These are phyloP conservation scores for Spilarctia lutea DNA, from an alignment of 2,888 invertebrate genomes.

Conservation along the genomic window DNA sequence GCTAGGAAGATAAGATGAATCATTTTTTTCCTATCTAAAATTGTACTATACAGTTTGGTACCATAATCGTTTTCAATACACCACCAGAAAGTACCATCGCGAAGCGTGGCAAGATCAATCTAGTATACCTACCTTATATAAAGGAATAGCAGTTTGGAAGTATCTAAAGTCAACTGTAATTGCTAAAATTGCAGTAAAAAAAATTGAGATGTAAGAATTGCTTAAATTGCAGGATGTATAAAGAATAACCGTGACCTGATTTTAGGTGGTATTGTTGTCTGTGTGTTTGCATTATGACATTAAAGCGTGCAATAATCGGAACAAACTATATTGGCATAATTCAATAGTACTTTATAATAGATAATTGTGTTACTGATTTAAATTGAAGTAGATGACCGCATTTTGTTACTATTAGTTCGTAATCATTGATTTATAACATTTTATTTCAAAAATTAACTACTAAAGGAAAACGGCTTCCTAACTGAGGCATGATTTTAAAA, in stretches of 20 bases:
- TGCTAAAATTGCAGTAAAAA: neutral
- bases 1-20: too few species aligned
- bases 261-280: constrained; percentile 6
- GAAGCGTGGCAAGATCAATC: neutral
- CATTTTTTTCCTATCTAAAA: too few species aligned
- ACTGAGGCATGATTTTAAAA: too few species aligned
- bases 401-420: neutral
- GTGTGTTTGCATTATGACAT: neutral
- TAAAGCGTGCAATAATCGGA: neutral
- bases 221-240: constrained; percentile 5
- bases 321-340: neutral
- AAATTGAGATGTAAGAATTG: neutral
- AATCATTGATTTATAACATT: too few species aligned
- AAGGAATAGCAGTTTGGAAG: neutral
- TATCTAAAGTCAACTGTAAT: neutral
- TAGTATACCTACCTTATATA: neutral
- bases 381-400: neutral
- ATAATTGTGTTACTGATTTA: neutral
- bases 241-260: constrained; percentile 13
- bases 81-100: neutral
- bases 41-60: neutral
- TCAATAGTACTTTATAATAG: neutral
- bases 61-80: neutral
- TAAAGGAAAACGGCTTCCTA: too few species aligned
- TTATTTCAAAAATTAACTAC: too few species aligned